Percentiles rank a stretch among this genome's conserved stretches.
Evolutionary conservation across 2,888 invertebrate species (phyloP).

Genomic region (Limnephilus lunatus): DNA sequence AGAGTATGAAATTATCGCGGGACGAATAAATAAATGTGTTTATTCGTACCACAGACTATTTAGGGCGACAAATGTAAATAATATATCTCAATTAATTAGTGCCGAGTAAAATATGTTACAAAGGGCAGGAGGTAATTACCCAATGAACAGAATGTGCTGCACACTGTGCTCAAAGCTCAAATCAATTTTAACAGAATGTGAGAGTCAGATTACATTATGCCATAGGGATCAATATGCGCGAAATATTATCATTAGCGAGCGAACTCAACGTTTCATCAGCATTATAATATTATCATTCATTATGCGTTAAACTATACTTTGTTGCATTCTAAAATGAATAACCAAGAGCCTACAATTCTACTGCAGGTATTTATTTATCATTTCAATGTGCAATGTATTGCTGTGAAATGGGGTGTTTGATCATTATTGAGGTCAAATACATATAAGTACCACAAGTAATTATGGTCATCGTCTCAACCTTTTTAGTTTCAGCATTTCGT

Average conservation of each 20-base stretch:
- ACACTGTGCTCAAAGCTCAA: neutral
- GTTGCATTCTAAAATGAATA: neutral
- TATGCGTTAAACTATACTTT: no score
- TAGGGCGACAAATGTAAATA: neutral
- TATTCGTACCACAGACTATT: neutral
- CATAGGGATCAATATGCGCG: neutral
- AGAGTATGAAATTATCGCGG: neutral
- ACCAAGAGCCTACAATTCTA: neutral
- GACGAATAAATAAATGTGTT: neutral
- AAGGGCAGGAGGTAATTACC: neutral
- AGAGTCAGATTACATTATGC: neutral
- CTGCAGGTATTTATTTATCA: no score
- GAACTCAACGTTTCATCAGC: neutral
- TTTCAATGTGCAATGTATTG: neutral
- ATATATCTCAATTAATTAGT: neutral
- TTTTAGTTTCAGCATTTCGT: neutral
- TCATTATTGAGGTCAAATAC: neutral
- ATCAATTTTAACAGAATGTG: neutral
- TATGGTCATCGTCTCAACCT: neutral
- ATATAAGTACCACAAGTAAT: neutral
- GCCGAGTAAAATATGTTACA: neutral
- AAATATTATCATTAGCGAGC: no score
- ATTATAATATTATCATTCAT: neutral
- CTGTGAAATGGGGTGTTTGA: neutral
- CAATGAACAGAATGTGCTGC: neutral